Base-by-base conservation (phyloP, 2,888 invertebrate species). In the Yponomeuta plumbellus region DNA sequence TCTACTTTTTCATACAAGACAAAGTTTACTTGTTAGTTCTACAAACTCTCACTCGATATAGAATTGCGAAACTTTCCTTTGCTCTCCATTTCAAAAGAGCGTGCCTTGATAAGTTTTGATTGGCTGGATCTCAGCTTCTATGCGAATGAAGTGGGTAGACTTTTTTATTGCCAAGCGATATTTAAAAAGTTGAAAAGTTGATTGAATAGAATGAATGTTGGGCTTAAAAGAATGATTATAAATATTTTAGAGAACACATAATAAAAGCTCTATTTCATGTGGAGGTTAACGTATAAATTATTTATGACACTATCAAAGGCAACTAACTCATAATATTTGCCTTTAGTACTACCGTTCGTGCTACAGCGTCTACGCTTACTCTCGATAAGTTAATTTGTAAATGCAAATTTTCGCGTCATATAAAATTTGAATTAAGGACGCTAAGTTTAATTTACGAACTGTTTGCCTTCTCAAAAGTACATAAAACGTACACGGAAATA, bases 71-170 rank as follows among this genome's bases (percentile, higher is more conserved):
- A 59, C 22, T 59, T 59, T 21, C 34, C 34, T 57, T n/a, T 20
- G 22, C 5, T n/a, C 11, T 11, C 59, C 23, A 22, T 21, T 59
- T 23, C 13, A 34, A 34, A 34, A 59, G 34, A 10, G 26, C 8
- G 26, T 34, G 17, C 61, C 26, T 26, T 61, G 61, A 61, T 26
- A 61, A 61, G 61, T 61, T 61, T 61, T 34, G 61, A 61, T 61
- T 61, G 61, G 26, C 20, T 52, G 44, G 17, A 52, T 52, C 44
- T 22, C 61, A 61, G 61, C 34, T 6, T 34, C 34, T 34, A 34
- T 34, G 34, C 11, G 59, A 58, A 58, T 21, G 58, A 23, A 22
- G 13, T 59, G 59, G 23, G 21, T 59, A 8, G 23, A 57, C n/a
- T n/a, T 1, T 59, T 52, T 52, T 17, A 52, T 52, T 5, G 44